Percentiles rank a stretch among this genome's conserved stretches.
Evolutionary conservation across 2,113 vertebrate genomes (phyloP).

Genomic region (Hyperoodon ampullatus): DNA sequence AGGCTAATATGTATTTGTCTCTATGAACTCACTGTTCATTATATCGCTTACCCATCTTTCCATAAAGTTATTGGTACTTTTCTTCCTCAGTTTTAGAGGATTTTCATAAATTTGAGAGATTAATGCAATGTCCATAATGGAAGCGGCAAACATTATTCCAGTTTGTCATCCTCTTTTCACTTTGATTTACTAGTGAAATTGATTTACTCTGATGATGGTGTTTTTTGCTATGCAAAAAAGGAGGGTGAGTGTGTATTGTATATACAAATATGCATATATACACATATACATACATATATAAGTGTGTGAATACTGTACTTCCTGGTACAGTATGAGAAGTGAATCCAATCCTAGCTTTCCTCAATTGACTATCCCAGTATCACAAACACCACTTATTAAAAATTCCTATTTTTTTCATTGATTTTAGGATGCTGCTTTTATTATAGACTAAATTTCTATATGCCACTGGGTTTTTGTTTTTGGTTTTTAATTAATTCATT

Average conservation of each 20-base stretch:
- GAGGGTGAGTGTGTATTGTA: background rate
- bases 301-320: background rate
- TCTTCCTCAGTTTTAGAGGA: background rate
- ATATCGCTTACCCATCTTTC: background rate
- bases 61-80: background rate
- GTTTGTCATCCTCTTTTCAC: conserved; percentile 19
- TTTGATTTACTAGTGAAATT: background rate
- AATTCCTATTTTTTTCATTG: background rate
- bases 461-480: background rate
- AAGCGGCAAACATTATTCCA: background rate
- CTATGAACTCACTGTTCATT: background rate
- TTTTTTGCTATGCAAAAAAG: conserved; percentile 10
- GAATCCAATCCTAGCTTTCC: background rate
- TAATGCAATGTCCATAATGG: background rate
- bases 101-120: background rate
- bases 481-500: no score
- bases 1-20: background rate
- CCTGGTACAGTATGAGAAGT: background rate
- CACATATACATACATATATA: background rate
- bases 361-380: background rate
- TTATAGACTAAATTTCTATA: conserved; percentile 3
- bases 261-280: background rate
- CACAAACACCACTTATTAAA: background rate
- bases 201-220: background rate
- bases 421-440: background rate